Conservation (phyloP, 2,888 invertebrate species). For the Pilophorus perplexus region DNA sequence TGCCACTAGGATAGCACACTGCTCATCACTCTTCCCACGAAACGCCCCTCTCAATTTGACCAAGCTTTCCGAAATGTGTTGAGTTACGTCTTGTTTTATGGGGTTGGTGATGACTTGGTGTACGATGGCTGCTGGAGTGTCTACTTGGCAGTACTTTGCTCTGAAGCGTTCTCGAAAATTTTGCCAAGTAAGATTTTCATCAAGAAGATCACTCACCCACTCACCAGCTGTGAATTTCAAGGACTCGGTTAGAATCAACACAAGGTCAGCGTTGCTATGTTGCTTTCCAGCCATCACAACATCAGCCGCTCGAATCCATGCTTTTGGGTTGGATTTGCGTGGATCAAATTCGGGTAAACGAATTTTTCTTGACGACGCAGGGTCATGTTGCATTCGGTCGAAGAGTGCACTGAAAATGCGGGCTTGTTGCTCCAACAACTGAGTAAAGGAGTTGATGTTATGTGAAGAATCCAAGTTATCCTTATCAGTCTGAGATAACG, state of each 20-base stretch:
- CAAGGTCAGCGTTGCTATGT: not conserved
- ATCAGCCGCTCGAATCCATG: not conserved
- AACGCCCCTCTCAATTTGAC: not conserved
- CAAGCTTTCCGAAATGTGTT: not conserved
- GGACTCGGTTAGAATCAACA: not conserved
- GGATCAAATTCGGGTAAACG: not conserved
- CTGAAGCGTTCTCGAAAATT: not conserved
- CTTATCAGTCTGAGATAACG: too few relatives aligned
- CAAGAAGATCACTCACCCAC: too few relatives aligned
- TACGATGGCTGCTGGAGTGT: not conserved
- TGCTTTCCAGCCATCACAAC: not conserved
- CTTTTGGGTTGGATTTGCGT: not conserved
- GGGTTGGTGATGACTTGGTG: too few relatives aligned
- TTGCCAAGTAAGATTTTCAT: too few relatives aligned
- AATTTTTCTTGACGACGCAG: too few relatives aligned
- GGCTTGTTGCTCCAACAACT: too few relatives aligned
- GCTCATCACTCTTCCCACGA: not conserved
- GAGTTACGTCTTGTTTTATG: not conserved
- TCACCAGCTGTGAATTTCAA: too few relatives aligned
- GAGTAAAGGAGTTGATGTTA: too few relatives aligned
- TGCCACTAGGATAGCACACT: not conserved
- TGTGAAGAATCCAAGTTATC: too few relatives aligned
- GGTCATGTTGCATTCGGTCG: too few relatives aligned
- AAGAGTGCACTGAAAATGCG: too few relatives aligned
- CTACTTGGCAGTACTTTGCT: not conserved